Base-by-base conservation (phyloP, 2,797 vertebrate genomes). In the Rhincodon typus region DNA sequence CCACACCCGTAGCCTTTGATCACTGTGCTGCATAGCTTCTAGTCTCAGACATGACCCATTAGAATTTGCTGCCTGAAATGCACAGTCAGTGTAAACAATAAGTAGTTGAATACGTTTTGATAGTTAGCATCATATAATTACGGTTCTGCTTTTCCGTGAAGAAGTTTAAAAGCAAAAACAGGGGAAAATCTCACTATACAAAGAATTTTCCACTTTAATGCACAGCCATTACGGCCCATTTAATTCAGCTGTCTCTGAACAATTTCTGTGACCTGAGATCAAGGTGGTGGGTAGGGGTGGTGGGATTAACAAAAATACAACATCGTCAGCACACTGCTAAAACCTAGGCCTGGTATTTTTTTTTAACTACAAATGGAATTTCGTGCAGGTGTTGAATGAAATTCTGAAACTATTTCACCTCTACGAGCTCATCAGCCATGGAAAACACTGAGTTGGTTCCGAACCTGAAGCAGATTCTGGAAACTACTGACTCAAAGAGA, bases 331-430 rank as follows among this genome's bases (percentile, higher is more conserved):
- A 42, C 0, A 50, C 38, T 72, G 67, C 93, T 30, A 21, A 72
- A 46, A 46, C 34, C 4, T 94, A 69, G 67, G 17, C 93, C 94
- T n/a, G n/a, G n/a, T n/a, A 93, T 42, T 21, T 96, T 38, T 96
- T 96, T 96, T 96, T 86, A 94, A 62, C 15, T 96, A 79, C 42
- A 94, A 50, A 86, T 95, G 96, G n/a, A 38, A 46, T 96, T 96
- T 96, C 96, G 95, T 96, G 95, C 96, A 96, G 86, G 13, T 46
- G 57, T 30, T 95, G 95, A 90, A 91, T 66, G 77, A 94, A 96
- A 70, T 77, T 95, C 95, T 67, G 67, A 95, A 96, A 70, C 34
- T 57, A 90, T 95, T 96, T 94, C 95, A 50, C 0, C 95, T 0
- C 1, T 5, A 94, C n/a, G 46, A 74, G 1, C 13, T 95, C 94